Base-by-base conservation (phyloP, 2,113 vertebrate genomes). In the Reinhardtius hippoglossoides region DNA sequence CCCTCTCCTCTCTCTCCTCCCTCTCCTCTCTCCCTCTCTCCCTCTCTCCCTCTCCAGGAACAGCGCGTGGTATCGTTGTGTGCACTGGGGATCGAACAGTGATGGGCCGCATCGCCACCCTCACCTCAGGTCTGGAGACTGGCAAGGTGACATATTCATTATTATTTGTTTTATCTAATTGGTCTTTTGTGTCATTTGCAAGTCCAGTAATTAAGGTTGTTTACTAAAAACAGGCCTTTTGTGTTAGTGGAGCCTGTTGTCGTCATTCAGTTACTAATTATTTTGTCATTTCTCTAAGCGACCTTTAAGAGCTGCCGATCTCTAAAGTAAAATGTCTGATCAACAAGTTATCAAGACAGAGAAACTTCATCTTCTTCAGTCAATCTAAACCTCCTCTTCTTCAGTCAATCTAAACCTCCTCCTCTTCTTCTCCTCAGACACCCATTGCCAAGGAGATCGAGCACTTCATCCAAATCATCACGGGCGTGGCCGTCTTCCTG, bases 381-480 rank as follows among this genome's bases (percentile, higher is more conserved):
- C 50, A 21, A 50, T 50, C 46, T 50, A 8, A 67, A 23, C 23
- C 23, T 23, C 23, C 23, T 23, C 23, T 20, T 21, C 26, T 5
- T 0, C 56, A n/a, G 14, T 72, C 31, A 56, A 12, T 59, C 20
- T 56, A 55, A 59, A 27, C 1, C 46, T 1, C 50, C 9, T 66
- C 27, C 35, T 67, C 1, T 20, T 21, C 26, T 5, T 0, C 56
- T 72, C 64, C 20, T 21, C 71, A 97, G 94, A 97, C 96, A 0
- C 96, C 96, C 78, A 97, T 97, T 0, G 96, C 96, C 67, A 95
- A 95, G 24, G 96, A 97, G 92, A 97, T 97, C 0, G 96, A 97
- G 78, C 96, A 97, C 89, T 97, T 97, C 92, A 97, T 97, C 90
- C 96, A 97, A 60, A 95, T 97, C 83, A 97, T 97, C 94, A 97